Base-by-base conservation (phyloP, 2,797 vertebrate species). In the Malurus splendens region DNA sequence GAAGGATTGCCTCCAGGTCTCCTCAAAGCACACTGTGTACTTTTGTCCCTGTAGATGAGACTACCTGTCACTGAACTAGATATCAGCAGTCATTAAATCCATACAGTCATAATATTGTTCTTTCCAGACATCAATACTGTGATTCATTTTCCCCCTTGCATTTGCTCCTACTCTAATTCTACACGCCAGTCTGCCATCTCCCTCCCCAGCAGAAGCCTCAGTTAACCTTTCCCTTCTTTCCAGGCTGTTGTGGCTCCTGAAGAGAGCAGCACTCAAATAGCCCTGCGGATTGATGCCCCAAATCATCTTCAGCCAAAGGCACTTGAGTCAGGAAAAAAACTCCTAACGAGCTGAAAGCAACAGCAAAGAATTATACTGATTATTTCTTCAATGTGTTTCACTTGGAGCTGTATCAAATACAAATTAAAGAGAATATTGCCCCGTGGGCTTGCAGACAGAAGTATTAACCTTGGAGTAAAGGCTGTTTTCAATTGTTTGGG, bases 1-100 rank as follows among this genome's bases (percentile, higher is more conserved):
- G 54, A 92, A 72, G 75, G 65, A 30, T 82, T 92, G 94, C 95
- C 89, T 74, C 45, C 89, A 95, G 95, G 88, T 84, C 90, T 78
- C 22, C 84, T 67, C 47, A 4, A 90, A 93, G 93, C 89, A 92
- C 39, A 36, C 42, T 30, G 19, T 73, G 77, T 93, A 82, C 92
- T 93, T 94, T 87, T 83, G 90, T 95, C 94, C 82, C 87, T 39
- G 72, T 2, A 72, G 90, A 80, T 86, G 85, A 89, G 85, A 90
- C 60, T 81, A 87, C 73, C 91, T 94, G 85, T 92, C 93, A 90
- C 76, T 8, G 67, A 92, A 72, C 39, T 61, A 55, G 89, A 92
- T 90, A 48, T 45, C 92, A 51, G 28, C n/a, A 78, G 87, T 94
- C 90, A 79, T 88, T 84, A 55, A 47, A 85, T 94, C 65, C 27